Percentiles rank a stretch among this genome's conserved stretches.
These are phyloP conservation scores for Pelagia noctiluca DNA, from an alignment of 30 jellyfish, hydroid and myxozoan species.

Conservation along the genomic window DNA sequence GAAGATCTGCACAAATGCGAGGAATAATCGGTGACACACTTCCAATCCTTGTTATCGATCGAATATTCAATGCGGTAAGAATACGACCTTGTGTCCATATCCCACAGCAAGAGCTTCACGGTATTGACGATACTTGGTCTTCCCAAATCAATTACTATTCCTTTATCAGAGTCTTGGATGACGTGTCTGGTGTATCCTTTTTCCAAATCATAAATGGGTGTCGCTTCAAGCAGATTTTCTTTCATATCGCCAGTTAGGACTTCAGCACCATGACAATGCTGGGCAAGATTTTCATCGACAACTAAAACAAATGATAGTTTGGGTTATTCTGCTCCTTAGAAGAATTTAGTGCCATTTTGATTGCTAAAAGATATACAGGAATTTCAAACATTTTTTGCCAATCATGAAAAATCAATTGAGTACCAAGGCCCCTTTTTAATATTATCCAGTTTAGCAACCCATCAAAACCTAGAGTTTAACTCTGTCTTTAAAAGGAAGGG, in stretches of 20 bases:
- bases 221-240: conserved; percentile 78
- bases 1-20: conserved; percentile 76
- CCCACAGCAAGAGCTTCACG: conserved; percentile 85
- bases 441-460: too few species aligned
- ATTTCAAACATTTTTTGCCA: too few species aligned
- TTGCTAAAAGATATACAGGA: too few species aligned
- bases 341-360: too few species aligned
- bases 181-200: conserved; percentile 87
- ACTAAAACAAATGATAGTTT: too few species aligned
- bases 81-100: conserved; percentile 81
- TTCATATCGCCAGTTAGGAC: conserved; percentile 86
- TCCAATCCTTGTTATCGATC: conserved; percentile 82
- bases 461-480: too few species aligned
- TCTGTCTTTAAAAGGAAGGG: too few species aligned
- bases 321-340: too few species aligned
- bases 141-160: conserved; percentile 81
- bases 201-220: conserved; percentile 81
- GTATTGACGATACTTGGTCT: conserved; percentile 89
- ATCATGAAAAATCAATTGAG: too few species aligned
- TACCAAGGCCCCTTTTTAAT: too few species aligned
- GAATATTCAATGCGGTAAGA: conserved; percentile 84
- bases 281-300: conserved; percentile 86
- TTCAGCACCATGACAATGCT: conserved; percentile 82
- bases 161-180: conserved; percentile 62
- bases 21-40: conserved; percentile 74